These are phyloP conservation scores for Hestina assimilis DNA, from an alignment of 1,140 invertebrate species.

Conservation along the genomic window DNA sequence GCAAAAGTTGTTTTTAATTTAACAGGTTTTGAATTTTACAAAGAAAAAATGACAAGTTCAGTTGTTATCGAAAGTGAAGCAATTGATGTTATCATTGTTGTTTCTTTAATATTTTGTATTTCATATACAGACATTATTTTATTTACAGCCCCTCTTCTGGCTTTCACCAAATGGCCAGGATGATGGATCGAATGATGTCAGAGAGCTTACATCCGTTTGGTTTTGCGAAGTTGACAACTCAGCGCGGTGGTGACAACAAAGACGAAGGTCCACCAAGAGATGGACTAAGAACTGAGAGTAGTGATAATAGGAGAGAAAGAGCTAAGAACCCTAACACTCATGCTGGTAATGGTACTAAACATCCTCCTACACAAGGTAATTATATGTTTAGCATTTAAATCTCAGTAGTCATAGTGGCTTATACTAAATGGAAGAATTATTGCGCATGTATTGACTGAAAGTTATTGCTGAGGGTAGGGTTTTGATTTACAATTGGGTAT, in stretches of 20 bases:
- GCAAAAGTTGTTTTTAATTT: no score
- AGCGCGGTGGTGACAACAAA: constrained; percentile 42
- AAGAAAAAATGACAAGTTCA: no score
- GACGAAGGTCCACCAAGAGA: constrained; percentile 45
- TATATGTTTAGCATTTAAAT: not conserved
- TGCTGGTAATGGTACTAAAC: constrained; percentile 52
- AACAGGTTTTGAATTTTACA: no score
- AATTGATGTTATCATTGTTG: no score
- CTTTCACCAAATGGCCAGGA: constrained; percentile 83
- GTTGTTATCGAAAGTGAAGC: no score
- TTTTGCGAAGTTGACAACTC: constrained; percentile 80
- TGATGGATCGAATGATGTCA: constrained; percentile 85
- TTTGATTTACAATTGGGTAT: no score
- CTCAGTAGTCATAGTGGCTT: not conserved
- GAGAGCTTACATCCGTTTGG: constrained; percentile 82
- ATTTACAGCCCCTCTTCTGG: constrained; percentile 70
- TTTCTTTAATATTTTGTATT: not conserved
- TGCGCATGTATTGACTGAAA: no score
- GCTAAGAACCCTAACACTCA: constrained; percentile 51
- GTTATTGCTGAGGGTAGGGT: no score
- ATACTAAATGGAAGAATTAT: not conserved
- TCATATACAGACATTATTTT: not conserved
- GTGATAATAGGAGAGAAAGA: constrained; percentile 44
- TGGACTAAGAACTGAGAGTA: constrained; percentile 62
- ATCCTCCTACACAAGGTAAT: constrained; percentile 65